Evolutionary conservation across 2,888 invertebrate species (phyloP).

Genomic region (Ligdia adustata): DNA sequence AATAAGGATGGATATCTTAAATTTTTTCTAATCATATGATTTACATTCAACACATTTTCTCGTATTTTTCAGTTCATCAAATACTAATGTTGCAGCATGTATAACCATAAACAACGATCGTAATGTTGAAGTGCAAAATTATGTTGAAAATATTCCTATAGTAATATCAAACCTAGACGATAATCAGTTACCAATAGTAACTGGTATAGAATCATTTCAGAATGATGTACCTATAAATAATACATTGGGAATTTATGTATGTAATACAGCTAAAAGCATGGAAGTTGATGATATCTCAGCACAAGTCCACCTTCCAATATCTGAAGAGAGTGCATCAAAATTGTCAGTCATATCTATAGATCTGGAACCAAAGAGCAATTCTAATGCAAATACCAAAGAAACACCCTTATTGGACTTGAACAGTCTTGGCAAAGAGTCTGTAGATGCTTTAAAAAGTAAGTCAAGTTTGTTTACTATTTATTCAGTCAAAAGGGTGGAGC

Average conservation of each 20-base stretch:
- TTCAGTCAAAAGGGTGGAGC: no score
- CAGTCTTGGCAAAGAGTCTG: not conserved
- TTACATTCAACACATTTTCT: not conserved
- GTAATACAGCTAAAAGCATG: not conserved
- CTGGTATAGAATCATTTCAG: no score
- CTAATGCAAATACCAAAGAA: not conserved
- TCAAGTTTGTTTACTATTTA: constrained; percentile 3
- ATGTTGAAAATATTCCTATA: not conserved
- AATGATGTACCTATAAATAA: not conserved
- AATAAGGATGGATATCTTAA: not conserved
- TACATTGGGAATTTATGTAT: not conserved
- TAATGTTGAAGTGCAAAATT: not conserved
- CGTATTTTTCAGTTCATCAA: not conserved
- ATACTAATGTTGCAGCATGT: not conserved
- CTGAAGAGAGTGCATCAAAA: not conserved
- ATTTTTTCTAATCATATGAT: no score
- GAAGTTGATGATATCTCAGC: not conserved
- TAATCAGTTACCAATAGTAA: not conserved
- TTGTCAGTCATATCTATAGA: not conserved
- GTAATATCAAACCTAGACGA: not conserved
- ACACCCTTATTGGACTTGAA: not conserved
- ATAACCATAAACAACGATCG: not conserved
- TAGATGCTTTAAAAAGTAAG: constrained; percentile 13
- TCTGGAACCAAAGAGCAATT: not conserved
- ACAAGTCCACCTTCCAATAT: no score